A percentile compares a stretch with the other conserved stretches of the same genome.
Conservation (phyloP, 2,113 vertebrate species). For the Ptyas mucosa region DNA sequence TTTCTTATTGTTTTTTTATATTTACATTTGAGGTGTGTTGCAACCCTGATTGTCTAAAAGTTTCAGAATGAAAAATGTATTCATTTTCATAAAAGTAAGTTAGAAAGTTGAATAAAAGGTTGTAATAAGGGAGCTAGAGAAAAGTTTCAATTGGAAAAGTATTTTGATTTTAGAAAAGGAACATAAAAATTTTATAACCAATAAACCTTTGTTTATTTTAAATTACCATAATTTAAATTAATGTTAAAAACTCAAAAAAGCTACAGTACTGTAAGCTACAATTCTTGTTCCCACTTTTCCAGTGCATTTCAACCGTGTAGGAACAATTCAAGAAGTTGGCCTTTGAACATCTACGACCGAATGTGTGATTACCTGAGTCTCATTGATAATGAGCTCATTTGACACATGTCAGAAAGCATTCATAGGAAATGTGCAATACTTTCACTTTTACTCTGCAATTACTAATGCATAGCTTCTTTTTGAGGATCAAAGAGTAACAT, state of each 20-base stretch:
- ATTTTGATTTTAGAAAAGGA: background rate
- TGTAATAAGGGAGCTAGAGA: fast-evolving
- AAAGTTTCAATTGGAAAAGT: background rate
- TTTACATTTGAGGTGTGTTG: background rate
- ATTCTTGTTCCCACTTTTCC: conserved; percentile 1
- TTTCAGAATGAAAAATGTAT: conserved; percentile 15
- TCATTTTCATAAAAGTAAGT: background rate
- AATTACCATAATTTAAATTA: background rate
- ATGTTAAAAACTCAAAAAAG: background rate
- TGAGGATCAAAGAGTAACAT: conserved; percentile 27
- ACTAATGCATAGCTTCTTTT: conserved; percentile 24
- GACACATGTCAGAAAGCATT: conserved; percentile 26
- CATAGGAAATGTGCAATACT: conserved; percentile 1
- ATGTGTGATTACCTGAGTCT: conserved; percentile 16
- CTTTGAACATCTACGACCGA: conserved; percentile 13
- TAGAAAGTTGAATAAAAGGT: background rate
- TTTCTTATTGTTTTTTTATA: background rate
- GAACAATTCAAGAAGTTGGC: background rate
- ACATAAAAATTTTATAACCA: background rate
- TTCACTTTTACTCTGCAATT: conserved; percentile 17
- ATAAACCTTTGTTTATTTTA: background rate
- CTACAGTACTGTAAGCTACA: background rate
- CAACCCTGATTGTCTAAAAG: background rate
- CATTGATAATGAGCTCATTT: conserved; percentile 9
- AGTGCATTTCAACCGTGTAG: background rate